These are phyloP conservation scores for Flexamia atlantica DNA, from an alignment of 2,888 invertebrate species.

Conservation along the genomic window DNA sequence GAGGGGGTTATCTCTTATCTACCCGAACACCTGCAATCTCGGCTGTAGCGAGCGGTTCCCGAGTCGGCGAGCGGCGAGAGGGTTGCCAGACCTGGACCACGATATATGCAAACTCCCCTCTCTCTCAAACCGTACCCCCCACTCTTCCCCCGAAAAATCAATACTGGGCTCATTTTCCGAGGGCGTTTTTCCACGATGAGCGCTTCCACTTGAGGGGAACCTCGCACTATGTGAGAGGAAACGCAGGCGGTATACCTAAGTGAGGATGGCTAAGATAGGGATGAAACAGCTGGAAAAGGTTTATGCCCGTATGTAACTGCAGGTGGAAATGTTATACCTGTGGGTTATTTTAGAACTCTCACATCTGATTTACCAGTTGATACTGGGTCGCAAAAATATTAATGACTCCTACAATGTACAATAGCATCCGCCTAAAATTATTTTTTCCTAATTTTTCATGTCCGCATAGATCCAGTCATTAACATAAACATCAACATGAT, in stretches of 20 bases:
- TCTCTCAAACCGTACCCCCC: neutral
- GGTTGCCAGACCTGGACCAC: neutral
- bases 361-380: too few relatives aligned
- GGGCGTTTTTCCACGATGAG: slow-evolving; percentile 17
- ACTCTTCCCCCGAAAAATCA: neutral
- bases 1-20: slow-evolving; percentile 47
- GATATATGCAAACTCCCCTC: slow-evolving; percentile 49
- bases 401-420: too few relatives aligned
- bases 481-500: too few relatives aligned
- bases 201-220: slow-evolving; percentile 29
- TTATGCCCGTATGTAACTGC: too few relatives aligned
- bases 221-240: neutral
- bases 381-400: too few relatives aligned
- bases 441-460: too few relatives aligned
- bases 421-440: too few relatives aligned
- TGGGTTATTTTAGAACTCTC: too few relatives aligned
- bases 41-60: slow-evolving; percentile 36
- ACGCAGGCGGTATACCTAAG: neutral
- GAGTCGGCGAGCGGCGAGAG: slow-evolving; percentile 24
- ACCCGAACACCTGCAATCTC: slow-evolving; percentile 47
- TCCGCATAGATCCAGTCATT: too few relatives aligned
- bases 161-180: slow-evolving; percentile 38
- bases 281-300: neutral
- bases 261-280: too few relatives aligned
- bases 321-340: too few relatives aligned